Evolutionary conservation across 2,797 vertebrate species (phyloP).

Genomic region (Hoplostethus atlanticus): DNA sequence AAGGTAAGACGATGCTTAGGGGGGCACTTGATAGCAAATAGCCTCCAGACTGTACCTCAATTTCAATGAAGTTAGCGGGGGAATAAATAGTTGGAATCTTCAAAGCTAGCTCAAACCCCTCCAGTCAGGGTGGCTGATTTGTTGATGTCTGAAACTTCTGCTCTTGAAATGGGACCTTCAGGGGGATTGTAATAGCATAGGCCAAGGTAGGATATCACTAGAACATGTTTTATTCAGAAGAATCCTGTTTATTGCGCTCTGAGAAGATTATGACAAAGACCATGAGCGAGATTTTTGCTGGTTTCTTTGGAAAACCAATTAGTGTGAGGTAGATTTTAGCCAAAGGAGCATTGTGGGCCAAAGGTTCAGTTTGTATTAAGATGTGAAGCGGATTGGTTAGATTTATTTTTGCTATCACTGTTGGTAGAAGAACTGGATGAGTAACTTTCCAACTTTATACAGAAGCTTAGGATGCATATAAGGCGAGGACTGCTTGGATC

Average conservation of each 20-base stretch:
- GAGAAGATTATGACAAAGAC: neutral
- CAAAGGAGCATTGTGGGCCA: neutral
- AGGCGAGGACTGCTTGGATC: conserved; percentile 17
- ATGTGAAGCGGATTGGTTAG: neutral
- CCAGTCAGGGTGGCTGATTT: conserved; percentile 30
- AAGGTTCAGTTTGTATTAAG: conserved; percentile 8
- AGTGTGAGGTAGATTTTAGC: neutral
- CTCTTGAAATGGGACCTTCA: conserved; percentile 44
- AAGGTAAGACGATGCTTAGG: conserved; percentile 71
- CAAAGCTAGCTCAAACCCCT: conserved; percentile 9
- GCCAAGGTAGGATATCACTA: conserved; percentile 9
- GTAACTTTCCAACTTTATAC: conserved; percentile 22
- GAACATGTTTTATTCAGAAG: conserved; percentile 45
- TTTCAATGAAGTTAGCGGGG: conserved; percentile 13
- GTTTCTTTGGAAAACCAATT: conserved; percentile 11
- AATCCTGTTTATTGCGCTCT: conserved; percentile 8
- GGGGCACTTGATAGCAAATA: conserved; percentile 35
- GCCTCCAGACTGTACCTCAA: neutral
- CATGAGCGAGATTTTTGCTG: neutral
- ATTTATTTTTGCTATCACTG: conserved; percentile 1
- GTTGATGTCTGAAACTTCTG: conserved; percentile 61
- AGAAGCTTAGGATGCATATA: conserved; percentile 1
- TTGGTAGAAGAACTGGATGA: conserved; percentile 8
- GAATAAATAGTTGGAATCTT: conserved; percentile 3
- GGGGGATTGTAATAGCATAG: conserved; percentile 13